Conservation (phyloP, 2,797 vertebrate species). For the Myioborus melanocephalus region DNA sequence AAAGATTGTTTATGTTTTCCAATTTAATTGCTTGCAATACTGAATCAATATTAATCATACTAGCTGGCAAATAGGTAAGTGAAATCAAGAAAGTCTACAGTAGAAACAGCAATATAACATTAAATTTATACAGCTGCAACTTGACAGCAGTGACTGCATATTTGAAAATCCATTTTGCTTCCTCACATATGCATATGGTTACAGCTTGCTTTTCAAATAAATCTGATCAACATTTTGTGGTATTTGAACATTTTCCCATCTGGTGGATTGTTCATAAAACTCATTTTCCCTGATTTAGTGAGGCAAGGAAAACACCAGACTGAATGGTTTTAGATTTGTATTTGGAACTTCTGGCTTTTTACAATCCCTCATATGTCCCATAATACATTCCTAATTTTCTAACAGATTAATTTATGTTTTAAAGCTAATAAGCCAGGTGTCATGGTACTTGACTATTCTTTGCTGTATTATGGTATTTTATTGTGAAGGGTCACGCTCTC, state of each 20-base stretch:
- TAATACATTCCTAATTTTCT: conserved; percentile 59
- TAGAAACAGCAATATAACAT: conserved; percentile 6
- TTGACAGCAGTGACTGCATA: conserved; percentile 39
- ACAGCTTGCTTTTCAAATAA: conserved; percentile 73
- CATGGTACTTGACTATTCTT: not conserved
- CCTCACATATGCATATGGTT: conserved; percentile 68
- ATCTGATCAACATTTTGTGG: conserved; percentile 69
- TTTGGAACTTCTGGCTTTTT: conserved; percentile 24
- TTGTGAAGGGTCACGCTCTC: not conserved
- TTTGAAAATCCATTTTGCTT: conserved; percentile 63
- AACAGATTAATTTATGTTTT: conserved; percentile 52
- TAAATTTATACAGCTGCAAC: conserved; percentile 47
- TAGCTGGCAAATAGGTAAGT: conserved; percentile 45
- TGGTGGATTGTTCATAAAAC: conserved; percentile 74
- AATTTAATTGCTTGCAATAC: conserved; percentile 62
- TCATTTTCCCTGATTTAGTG: conserved; percentile 74
- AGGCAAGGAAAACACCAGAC: conserved; percentile 19
- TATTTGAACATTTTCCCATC: conserved; percentile 75
- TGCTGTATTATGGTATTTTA: not conserved
- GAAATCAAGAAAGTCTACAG: conserved; percentile 9
- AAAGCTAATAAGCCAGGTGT: conserved; percentile 31
- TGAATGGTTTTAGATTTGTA: conserved; percentile 53
- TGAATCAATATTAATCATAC: conserved; percentile 64
- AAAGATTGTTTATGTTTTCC: conserved; percentile 38
- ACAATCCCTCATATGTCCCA: conserved; percentile 3